A percentile compares a stretch with the other conserved stretches of the same genome.
Evolutionary conservation across 2,888 invertebrate genomes (phyloP).

Genomic region (Aradus depressus): DNA sequence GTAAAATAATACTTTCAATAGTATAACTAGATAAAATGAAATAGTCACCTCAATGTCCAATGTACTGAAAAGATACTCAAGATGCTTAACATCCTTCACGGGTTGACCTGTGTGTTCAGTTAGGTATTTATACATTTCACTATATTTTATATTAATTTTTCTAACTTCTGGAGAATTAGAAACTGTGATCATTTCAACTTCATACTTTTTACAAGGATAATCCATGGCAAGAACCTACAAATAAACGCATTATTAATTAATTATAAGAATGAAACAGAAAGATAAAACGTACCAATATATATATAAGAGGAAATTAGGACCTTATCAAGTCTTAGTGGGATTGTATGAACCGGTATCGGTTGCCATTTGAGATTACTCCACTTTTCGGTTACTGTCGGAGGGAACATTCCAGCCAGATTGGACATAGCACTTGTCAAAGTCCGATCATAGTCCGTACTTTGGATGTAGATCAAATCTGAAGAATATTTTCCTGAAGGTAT

Average conservation of each 20-base stretch:
- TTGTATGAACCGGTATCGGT: slow-evolving; percentile 62
- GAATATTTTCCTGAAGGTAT: slow-evolving; percentile 11
- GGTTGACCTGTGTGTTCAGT: slow-evolving; percentile 48
- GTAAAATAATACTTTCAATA: no score
- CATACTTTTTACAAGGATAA: slow-evolving; percentile 8
- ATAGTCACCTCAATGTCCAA: slow-evolving; percentile 48
- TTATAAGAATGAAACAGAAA: no score
- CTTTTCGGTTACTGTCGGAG: slow-evolving; percentile 43
- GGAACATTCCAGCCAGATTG: slow-evolving; percentile 60
- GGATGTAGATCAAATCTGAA: slow-evolving; percentile 43
- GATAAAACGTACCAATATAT: no score
- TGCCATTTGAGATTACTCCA: slow-evolving; percentile 58
- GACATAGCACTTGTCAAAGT: slow-evolving; percentile 61
- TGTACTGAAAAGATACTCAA: slow-evolving; percentile 53
- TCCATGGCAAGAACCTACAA: slow-evolving; percentile 13
- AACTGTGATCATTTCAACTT: not conserved
- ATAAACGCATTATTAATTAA: not conserved
- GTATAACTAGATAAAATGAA: not conserved
- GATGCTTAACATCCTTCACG: slow-evolving; percentile 48
- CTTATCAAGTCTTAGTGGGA: slow-evolving; percentile 50
- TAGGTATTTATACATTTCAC: slow-evolving; percentile 52
- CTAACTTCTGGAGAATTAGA: not conserved
- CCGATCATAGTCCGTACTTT: slow-evolving; percentile 61
- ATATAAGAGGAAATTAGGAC: no score
- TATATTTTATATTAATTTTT: slow-evolving; percentile 37